Conservation (phyloP, 2,797 vertebrate genomes). For the Monodelphis domestica region DNA sequence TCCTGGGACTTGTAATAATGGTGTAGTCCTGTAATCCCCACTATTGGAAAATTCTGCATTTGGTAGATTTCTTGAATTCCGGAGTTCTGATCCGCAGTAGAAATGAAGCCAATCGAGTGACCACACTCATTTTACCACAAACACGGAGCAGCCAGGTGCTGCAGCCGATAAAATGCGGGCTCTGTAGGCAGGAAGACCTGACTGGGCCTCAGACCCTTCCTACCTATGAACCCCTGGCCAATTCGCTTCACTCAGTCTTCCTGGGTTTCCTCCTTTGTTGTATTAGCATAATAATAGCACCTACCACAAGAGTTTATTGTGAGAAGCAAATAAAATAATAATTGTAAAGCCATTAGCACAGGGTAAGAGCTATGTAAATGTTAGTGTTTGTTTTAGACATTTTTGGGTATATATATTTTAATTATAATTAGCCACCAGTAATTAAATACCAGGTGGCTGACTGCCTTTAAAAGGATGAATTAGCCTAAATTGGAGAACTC, state of each 20-base stretch:
- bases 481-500: not conserved
- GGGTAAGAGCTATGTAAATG: not conserved
- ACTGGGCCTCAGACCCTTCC: not conserved
- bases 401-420: no score
- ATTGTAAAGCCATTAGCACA: not conserved
- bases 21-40: not conserved
- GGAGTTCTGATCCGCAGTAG: not conserved
- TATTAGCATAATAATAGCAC: not conserved
- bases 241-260: not conserved
- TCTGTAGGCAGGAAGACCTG: no score
- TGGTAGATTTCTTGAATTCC: not conserved
- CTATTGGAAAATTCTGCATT: not conserved
- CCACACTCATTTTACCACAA: not conserved
- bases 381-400: not conserved
- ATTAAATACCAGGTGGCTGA: not conserved
- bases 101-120: not conserved
- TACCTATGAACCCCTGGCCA: not conserved
- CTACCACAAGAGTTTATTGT: not conserved
- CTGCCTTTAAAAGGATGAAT: not conserved
- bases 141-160: not conserved
- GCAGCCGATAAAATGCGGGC: not conserved
- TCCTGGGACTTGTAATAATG: not conserved
- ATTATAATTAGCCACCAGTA: not conserved
- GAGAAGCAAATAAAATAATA: not conserved
- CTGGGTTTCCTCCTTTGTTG: not conserved